Evolutionary conservation across 2,113 vertebrate species (phyloP), one percentile per base, ranked within the genome.

Genomic region (Gavialis gangeticus): DNA sequence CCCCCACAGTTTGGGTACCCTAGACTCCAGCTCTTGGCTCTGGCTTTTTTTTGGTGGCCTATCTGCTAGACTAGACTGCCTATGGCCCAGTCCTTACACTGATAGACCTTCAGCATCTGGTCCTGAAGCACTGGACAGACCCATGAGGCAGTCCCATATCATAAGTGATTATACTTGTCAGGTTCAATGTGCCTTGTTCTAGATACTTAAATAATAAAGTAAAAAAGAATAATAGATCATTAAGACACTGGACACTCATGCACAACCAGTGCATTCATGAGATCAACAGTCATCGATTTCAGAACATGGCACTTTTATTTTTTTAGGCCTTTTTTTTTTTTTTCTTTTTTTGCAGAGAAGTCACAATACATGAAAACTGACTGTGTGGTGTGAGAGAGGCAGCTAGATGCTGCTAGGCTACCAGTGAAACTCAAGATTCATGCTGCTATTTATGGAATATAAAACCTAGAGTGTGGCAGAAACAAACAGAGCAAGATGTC

Each of bases 171-270:
- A 87, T 69, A 80, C 59, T 64, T 76, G 82, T 25, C 58, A 93
- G 63, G 59, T 64, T 71, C n/a, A 37, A 30, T 27, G 21, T 95
- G 81, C 30, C 18, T 34, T 34, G 28, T 46, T 84, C 14, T 77
- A 87, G 71, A 55, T 91, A 90, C 67, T 66, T 89, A 87, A 66
- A 62, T 15, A 82, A 93, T 86, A 94, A 94, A 96, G 84, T 77
- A 88, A 94, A 46, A 46, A 46, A 46, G 46, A 46, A 46, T 46
- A 46, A 46, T 46, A 46, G 46, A 91, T 56, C 1, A 34, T 92
- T 78, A 66, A 76, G 87, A 88, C 21, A 55, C 79, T 85, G 37
- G 25, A 84, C 34, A 10, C 71, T 88, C 63, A 76, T 73, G 56
- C 58, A 87, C 55, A 77, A 10, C n/a, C n/a, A 62, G 10, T 77